Evolutionary conservation across 2,888 invertebrate genomes (phyloP).

Genomic region (Pachymerium ferrugineum): DNA sequence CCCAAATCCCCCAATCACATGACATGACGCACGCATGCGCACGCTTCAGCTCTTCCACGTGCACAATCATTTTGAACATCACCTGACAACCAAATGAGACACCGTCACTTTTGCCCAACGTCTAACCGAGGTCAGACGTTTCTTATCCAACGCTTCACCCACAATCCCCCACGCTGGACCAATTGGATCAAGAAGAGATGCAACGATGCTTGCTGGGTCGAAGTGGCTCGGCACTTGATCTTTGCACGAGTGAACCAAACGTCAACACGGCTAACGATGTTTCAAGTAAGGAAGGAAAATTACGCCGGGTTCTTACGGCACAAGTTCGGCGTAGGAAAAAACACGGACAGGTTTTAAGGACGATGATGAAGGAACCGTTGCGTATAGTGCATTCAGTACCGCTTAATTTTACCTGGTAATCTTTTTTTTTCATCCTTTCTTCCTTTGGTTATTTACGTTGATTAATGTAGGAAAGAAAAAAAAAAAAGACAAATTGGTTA

Average conservation of each 20-base stretch:
- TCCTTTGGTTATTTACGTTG: background rate
- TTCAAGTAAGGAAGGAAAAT: conserved; percentile 41
- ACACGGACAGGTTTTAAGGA: conserved; percentile 43
- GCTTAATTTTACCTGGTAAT: conserved; percentile 46
- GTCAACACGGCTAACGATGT: background rate
- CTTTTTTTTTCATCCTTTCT: background rate
- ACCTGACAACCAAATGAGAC: conserved; percentile 22
- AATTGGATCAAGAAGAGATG: background rate
- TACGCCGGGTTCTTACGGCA: conserved; percentile 46
- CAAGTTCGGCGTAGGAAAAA: conserved; percentile 43
- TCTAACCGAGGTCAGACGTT: background rate
- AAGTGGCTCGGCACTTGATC: conserved; percentile 1
- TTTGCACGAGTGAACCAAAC: background rate
- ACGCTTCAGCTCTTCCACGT: background rate
- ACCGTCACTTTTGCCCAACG: background rate
- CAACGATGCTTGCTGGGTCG: background rate
- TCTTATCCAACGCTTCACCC: background rate
- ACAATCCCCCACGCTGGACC: background rate
- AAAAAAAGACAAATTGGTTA: no score
- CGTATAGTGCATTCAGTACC: conserved; percentile 48
- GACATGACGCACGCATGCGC: conserved; percentile 20
- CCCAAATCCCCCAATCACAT: conserved; percentile 21
- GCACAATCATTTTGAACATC: background rate
- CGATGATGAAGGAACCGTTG: conserved; percentile 48
- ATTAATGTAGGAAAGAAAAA: no score